A percentile compares a stretch with the other conserved stretches of the same genome.
Conservation (phyloP, 2,888 invertebrate genomes). For the Parochlus steinenii region DNA sequence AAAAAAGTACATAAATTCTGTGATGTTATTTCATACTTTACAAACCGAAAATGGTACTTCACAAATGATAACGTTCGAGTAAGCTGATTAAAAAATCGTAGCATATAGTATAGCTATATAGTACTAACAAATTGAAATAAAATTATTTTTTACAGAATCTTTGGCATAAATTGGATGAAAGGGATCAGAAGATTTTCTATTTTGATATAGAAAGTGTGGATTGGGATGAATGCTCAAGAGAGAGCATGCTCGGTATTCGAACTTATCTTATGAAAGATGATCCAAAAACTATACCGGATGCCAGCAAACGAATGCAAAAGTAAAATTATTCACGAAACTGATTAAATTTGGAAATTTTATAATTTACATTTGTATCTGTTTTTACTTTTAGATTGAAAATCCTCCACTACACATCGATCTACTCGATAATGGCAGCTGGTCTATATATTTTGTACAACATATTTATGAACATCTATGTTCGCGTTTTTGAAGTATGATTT, state of each 20-base stretch:
- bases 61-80: conserved; percentile 41
- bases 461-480: no score
- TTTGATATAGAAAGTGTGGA: conserved; percentile 54
- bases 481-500: no score
- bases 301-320: conserved; percentile 41
- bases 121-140: neutral
- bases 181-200: conserved; percentile 41
- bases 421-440: conserved; percentile 12
- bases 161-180: conserved; percentile 27
- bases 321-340: conserved; percentile 20
- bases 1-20: conserved; percentile 64
- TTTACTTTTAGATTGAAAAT: conserved; percentile 15
- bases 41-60: conserved; percentile 54
- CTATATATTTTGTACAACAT: conserved; percentile 13
- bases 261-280: conserved; percentile 63
- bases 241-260: conserved; percentile 56
- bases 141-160: conserved; percentile 19
- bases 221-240: conserved; percentile 53
- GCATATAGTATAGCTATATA: neutral
- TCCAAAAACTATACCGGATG: conserved; percentile 44
- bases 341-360: neutral
- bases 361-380: neutral
- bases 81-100: neutral
- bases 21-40: conserved; percentile 56
- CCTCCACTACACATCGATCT: conserved; percentile 15